phyloP scores from a whole-genome alignment of 2,113 vertebrate genomes.

The Azemiops feae region DNA sequence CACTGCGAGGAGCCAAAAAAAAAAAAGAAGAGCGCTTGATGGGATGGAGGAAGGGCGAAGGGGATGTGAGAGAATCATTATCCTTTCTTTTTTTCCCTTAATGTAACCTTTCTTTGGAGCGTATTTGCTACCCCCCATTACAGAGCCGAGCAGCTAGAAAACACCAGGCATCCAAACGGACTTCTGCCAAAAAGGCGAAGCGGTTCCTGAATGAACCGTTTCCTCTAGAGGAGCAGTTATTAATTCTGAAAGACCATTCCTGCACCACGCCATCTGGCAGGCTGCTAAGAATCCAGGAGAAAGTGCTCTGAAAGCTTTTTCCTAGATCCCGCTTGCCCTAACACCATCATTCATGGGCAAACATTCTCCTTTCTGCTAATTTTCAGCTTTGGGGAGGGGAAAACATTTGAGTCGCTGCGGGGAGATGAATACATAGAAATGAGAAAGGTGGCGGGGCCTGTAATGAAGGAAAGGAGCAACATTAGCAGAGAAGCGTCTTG shows the following conservation, averaged over 20 bases:
- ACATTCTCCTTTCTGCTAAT: constrained; percentile 14
- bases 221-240: constrained; percentile 74
- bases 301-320: constrained; percentile 64
- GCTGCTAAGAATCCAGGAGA: constrained; percentile 64
- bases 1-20: constrained; percentile 73
- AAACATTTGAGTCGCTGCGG: not conserved
- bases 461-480: not conserved
- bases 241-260: constrained; percentile 78
- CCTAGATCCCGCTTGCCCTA: constrained; percentile 47
- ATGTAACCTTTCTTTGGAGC: constrained; percentile 37
- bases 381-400: not conserved
- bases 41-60: constrained; percentile 30
- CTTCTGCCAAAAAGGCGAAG: constrained; percentile 63
- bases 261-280: constrained; percentile 77
- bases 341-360: constrained; percentile 59
- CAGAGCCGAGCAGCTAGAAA: constrained; percentile 52
- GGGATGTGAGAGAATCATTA: not conserved
- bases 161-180: constrained; percentile 24
- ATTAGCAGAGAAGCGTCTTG: not conserved
- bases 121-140: constrained; percentile 41
- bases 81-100: not conserved
- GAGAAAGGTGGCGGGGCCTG: not conserved
- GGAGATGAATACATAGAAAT: not conserved
- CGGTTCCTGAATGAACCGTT: constrained; percentile 64
- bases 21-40: constrained; percentile 63